Conservation (phyloP, 2,797 vertebrate species). For the Lutjanus argentimaculatus region DNA sequence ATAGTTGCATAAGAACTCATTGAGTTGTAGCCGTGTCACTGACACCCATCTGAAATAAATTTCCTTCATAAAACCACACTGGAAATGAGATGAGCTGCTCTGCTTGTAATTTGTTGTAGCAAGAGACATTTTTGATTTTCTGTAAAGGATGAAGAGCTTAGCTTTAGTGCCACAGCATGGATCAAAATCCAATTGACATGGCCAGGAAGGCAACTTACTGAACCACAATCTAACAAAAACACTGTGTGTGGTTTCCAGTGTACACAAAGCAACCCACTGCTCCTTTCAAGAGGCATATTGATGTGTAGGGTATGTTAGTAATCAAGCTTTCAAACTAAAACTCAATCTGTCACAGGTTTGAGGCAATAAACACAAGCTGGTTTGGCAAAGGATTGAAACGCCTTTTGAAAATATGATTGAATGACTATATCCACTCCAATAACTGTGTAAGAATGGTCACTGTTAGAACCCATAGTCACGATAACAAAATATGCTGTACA, state of each 20-base stretch:
- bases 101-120: conserved; percentile 25
- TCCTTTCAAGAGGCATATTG: conserved; percentile 30
- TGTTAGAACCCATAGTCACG: not conserved
- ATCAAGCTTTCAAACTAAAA: conserved; percentile 46
- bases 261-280: conserved; percentile 27
- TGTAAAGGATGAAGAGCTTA: conserved; percentile 40
- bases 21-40: conserved; percentile 28
- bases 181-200: conserved; percentile 38
- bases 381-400: conserved; percentile 10
- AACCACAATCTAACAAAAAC: conserved; percentile 49
- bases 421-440: conserved; percentile 9
- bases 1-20: conserved; percentile 27
- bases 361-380: conserved; percentile 28
- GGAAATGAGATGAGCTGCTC: conserved; percentile 27
- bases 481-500: not conserved
- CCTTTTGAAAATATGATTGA: conserved; percentile 22
- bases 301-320: conserved; percentile 42
- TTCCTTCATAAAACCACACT: conserved; percentile 19
- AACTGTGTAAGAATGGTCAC: not conserved
- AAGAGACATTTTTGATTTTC: conserved; percentile 35
- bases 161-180: conserved; percentile 26
- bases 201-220: conserved; percentile 30
- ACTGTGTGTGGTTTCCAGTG: conserved; percentile 45
- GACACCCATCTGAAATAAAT: conserved; percentile 55
- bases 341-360: conserved; percentile 32